A percentile compares a stretch with the other conserved stretches of the same genome.
Evolutionary conservation across 2,888 invertebrate genomes (phyloP).

Genomic region (Orthonychiurus folsomi): DNA sequence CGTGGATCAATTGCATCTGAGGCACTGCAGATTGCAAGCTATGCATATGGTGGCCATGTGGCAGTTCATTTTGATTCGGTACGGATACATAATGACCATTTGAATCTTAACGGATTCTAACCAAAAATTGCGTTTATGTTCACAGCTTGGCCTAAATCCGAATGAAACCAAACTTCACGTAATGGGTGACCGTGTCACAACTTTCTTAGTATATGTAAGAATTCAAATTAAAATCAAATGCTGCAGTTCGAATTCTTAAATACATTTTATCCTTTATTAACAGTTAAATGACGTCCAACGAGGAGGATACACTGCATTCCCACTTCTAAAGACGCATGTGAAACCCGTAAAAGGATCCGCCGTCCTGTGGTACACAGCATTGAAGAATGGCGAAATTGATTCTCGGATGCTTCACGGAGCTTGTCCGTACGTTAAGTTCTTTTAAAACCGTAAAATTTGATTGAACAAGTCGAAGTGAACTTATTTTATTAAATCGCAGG

Average conservation of each 20-base stretch:
- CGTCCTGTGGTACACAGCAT: slow-evolving; percentile 46
- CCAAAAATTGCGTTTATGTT: not conserved
- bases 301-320: slow-evolving; percentile 40
- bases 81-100: not conserved
- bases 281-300: slow-evolving; percentile 39
- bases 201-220: slow-evolving; percentile 33
- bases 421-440: slow-evolving; percentile 41
- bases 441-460: too few relatives aligned
- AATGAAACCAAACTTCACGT: slow-evolving; percentile 24
- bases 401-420: slow-evolving; percentile 45
- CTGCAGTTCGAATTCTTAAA: slow-evolving; percentile 11
- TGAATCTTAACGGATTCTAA: not conserved
- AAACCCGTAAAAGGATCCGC: slow-evolving; percentile 43
- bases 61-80: slow-evolving; percentile 35
- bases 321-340: slow-evolving; percentile 35
- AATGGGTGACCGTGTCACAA: slow-evolving; percentile 38
- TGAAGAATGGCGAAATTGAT: slow-evolving; percentile 44
- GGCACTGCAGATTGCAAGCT: slow-evolving; percentile 33
- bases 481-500: too few relatives aligned
- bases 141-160: slow-evolving; percentile 5
- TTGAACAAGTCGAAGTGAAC: too few relatives aligned
- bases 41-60: slow-evolving; percentile 38
- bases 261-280: slow-evolving; percentile 3
- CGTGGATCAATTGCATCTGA: slow-evolving; percentile 28
- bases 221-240: not conserved